phyloP scores from a whole-genome alignment of 2,113 vertebrate genomes.

The Tenebrosternarchus preto region DNA sequence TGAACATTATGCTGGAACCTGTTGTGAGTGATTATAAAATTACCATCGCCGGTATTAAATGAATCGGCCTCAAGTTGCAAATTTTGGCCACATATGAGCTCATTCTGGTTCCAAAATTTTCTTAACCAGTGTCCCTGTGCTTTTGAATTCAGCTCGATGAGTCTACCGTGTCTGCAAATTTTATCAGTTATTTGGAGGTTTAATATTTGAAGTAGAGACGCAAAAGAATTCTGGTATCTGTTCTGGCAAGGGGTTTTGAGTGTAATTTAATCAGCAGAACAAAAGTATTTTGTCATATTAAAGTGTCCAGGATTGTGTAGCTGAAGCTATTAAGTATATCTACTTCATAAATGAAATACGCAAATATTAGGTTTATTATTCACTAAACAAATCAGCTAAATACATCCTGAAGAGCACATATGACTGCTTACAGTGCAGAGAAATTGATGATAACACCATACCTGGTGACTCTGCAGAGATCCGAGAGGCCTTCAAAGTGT shows the following conservation, averaged over 20 bases:
- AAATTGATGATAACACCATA: constrained; percentile 1
- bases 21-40: neutral
- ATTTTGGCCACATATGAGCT: too few relatives aligned
- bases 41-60: neutral
- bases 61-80: neutral
- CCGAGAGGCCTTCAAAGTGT: constrained; percentile 87
- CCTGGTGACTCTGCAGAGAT: constrained; percentile 71
- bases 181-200: neutral
- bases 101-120: too few relatives aligned
- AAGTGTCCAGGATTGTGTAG: neutral
- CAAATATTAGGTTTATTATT: neutral
- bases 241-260: neutral
- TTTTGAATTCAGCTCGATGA: neutral
- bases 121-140: too few relatives aligned
- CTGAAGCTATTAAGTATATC: too few relatives aligned
- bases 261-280: neutral
- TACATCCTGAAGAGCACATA: neutral
- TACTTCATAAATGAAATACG: too few relatives aligned
- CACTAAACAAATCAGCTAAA: neutral
- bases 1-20: neutral
- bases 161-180: neutral
- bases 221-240: neutral
- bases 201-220: neutral
- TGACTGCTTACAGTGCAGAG: neutral
- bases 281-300: too few relatives aligned